A percentile compares a stretch with the other conserved stretches of the same genome.
Evolutionary conservation across 2,113 vertebrate species (phyloP).

Genomic region (Jacana jacana): DNA sequence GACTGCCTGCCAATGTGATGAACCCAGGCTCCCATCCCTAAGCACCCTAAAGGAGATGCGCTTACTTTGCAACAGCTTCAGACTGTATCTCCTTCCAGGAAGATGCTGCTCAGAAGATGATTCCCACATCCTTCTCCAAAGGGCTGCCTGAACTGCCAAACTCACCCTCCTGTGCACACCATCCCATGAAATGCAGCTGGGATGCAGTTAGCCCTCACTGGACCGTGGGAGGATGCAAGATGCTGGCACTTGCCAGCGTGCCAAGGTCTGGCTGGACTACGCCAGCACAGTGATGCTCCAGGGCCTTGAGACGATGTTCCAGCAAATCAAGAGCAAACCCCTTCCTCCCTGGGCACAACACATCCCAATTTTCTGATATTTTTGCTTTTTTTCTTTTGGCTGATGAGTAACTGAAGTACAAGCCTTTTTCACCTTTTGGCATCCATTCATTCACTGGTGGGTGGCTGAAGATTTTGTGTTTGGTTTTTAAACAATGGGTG

Average conservation of each 20-base stretch:
- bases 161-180: neutral
- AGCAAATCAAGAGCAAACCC: neutral
- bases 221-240: neutral
- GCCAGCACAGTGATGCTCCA: rapidly evolving
- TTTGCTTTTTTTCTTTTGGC: neutral
- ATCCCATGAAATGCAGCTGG: neutral
- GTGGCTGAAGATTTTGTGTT: neutral
- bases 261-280: rapidly evolving
- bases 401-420: neutral
- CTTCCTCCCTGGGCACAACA: neutral
- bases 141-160: neutral
- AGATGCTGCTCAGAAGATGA: neutral
- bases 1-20: neutral
- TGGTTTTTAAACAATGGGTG: neutral
- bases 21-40: neutral
- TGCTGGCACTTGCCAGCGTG: neutral
- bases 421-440: neutral
- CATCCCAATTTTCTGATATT: neutral
- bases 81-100: neutral
- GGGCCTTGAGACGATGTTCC: neutral
- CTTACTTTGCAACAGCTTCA: neutral
- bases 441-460: neutral
- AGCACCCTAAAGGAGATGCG: neutral
- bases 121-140: neutral
- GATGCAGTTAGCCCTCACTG: neutral